Percentiles rank a stretch among this genome's conserved stretches.
phyloP scores from a whole-genome alignment of 2,797 vertebrate species.

The Antennarius maculatus region DNA sequence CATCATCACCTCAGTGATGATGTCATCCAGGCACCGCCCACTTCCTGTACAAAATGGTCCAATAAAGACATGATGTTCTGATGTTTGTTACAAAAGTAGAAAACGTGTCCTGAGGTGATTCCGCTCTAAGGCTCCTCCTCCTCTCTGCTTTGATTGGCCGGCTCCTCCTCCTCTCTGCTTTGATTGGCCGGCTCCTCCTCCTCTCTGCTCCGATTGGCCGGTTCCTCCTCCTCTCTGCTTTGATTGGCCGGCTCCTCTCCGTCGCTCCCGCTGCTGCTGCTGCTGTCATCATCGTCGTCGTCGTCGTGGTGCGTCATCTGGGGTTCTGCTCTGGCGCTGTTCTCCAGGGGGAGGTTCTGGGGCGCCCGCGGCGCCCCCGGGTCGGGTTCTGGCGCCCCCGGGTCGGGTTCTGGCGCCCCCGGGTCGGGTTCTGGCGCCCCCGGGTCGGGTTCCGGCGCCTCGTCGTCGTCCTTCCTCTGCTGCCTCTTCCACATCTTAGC shows the following conservation, averaged over 20 bases:
- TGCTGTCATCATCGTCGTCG: conserved; percentile 52
- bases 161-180: background rate
- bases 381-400: background rate
- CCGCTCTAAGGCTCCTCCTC: conserved; percentile 41
- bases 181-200: conserved; percentile 4
- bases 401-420: conserved; percentile 3
- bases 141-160: conserved; percentile 8
- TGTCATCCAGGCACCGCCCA: too few relatives aligned
- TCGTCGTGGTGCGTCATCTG: conserved; percentile 44
- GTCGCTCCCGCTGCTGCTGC: conserved; percentile 31
- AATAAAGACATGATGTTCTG: too few relatives aligned
- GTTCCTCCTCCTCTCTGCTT: background rate
- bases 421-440: background rate
- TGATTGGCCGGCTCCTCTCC: conserved; percentile 25
- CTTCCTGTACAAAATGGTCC: too few relatives aligned
- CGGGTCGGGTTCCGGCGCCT: background rate
- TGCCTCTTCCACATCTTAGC: conserved; percentile 99
- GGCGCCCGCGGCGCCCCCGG: background rate
- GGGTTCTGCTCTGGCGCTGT: conserved; percentile 13
- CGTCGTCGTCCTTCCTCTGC: conserved; percentile 71
- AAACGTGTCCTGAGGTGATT: background rate
- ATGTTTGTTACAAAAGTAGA: background rate
- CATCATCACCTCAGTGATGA: conserved; percentile 50
- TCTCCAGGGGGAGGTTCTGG: conserved; percentile 12
- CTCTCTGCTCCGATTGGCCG: background rate